A percentile compares a stretch with the other conserved stretches of the same genome.
phyloP scores from a whole-genome alignment of 2,888 invertebrate species.

The Psylliodes chrysocephalus region DNA sequence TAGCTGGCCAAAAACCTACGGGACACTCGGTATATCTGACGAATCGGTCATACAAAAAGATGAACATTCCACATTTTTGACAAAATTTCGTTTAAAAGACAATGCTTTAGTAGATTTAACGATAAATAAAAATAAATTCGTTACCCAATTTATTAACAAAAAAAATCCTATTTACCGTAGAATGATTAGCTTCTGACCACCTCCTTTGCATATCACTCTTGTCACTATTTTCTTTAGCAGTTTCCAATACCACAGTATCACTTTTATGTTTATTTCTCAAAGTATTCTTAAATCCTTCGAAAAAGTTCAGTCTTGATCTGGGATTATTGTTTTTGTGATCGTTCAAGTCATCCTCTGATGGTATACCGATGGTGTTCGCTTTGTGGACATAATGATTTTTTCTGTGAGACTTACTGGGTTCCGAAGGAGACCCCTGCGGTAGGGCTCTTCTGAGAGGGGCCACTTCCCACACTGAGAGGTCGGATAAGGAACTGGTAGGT shows the following conservation, averaged over 20 bases:
- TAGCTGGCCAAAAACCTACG: no score
- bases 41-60: no score
- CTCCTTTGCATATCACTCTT: constrained; percentile 61
- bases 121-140: neutral
- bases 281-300: constrained; percentile 73
- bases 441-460: constrained; percentile 62
- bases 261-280: constrained; percentile 66
- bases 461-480: constrained; percentile 63
- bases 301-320: constrained; percentile 61
- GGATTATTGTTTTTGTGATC: constrained; percentile 65
- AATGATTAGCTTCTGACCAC: constrained; percentile 64
- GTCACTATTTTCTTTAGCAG: constrained; percentile 54
- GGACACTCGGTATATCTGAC: no score
- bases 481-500: constrained; percentile 55
- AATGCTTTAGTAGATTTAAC: no score
- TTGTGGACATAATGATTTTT: constrained; percentile 59
- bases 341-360: constrained; percentile 64
- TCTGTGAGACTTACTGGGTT: constrained; percentile 50
- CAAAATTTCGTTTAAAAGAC: no score
- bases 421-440: constrained; percentile 50
- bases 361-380: constrained; percentile 72
- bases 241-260: constrained; percentile 61
- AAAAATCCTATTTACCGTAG: constrained; percentile 56
- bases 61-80: no score
- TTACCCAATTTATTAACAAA: constrained; percentile 7